phyloP scores from a whole-genome alignment of 2,113 vertebrate genomes.

The Vombatus ursinus region DNA sequence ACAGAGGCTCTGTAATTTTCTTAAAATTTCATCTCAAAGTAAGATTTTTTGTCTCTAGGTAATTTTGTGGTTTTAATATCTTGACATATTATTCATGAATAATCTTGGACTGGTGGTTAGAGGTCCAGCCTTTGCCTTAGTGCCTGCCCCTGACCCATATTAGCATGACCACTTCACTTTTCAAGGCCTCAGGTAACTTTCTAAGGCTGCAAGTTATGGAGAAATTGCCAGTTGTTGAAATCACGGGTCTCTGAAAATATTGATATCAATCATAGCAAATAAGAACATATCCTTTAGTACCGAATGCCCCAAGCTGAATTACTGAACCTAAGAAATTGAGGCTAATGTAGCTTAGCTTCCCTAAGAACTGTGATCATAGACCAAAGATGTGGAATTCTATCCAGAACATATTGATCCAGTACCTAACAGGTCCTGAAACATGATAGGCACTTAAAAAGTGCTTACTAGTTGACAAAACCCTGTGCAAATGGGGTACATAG shows the following conservation, averaged over 20 bases:
- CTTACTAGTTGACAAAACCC: not conserved
- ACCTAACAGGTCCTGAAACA: not conserved
- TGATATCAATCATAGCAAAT: not conserved
- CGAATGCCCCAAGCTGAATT: not conserved
- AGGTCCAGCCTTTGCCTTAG: not conserved
- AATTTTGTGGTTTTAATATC: not conserved
- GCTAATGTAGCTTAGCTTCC: not conserved
- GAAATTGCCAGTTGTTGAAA: not conserved
- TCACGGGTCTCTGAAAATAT: not conserved
- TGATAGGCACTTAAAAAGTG: not conserved
- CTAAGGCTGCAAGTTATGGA: not conserved
- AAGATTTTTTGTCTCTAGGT: not conserved
- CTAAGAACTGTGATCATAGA: not conserved
- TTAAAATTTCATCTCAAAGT: not conserved
- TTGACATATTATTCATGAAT: not conserved
- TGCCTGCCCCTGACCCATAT: not conserved
- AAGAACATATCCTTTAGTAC: not conserved
- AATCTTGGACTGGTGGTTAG: not conserved
- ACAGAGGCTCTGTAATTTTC: not conserved
- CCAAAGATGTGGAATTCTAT: not conserved
- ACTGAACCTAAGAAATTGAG: not conserved
- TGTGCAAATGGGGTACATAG: not conserved
- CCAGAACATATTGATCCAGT: not conserved
- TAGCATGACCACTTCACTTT: not conserved
- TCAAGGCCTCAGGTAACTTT: not conserved